Base-by-base conservation (phyloP, 2,888 invertebrate species). In the Biston stratarius region DNA sequence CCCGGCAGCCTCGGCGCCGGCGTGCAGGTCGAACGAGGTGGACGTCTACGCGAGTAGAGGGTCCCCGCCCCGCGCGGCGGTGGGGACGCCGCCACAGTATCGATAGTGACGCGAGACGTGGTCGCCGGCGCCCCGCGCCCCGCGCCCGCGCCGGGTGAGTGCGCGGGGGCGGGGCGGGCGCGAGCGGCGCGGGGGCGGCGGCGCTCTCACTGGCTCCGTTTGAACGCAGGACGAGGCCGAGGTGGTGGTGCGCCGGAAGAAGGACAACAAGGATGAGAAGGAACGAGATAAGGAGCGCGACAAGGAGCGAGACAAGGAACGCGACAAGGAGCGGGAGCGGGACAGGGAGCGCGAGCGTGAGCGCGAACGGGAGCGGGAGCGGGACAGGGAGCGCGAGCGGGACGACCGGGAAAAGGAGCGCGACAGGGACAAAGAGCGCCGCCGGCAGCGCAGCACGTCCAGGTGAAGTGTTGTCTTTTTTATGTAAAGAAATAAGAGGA, bases 201-300 rank as follows among this genome's bases (percentile, higher is more conserved):
- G 24, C 48, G 40, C 6, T 47, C 70, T 78, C 66, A 80, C 64
- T 15, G 14, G 38, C 3, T n/a, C n/a, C 66, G 77, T 82, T 82
- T 81, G 80, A 79, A 75, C 57, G 88, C 96, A 96, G 95, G 96
- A 96, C 85, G 96, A 96, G 84, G 96, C 96, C 70, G 96, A 96
- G 72, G 95, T 94, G 76, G 90, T 94, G 77, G 90, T 91, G 81
- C 88, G 93, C 5, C 87, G 94, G 77, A 94, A 94, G 92, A 90
- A 94, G 57, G 86, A 88, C 78, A 74, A 77, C 71, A 84, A 87
- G 75, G 86, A 86, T 70, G 83, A 84, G 58, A 77, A 86, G 66
- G 80, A 85, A 55, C 72, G 73, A 15, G 78, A 81, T 86, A 72
- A 76, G 11, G 83, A 83, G 51, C 61, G 76, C n/a, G 82, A 90